Evolutionary conservation across 2,797 vertebrate species (phyloP), one percentile per base, ranked within the genome.

Genomic region (Aselliscus stoliczkanus): DNA sequence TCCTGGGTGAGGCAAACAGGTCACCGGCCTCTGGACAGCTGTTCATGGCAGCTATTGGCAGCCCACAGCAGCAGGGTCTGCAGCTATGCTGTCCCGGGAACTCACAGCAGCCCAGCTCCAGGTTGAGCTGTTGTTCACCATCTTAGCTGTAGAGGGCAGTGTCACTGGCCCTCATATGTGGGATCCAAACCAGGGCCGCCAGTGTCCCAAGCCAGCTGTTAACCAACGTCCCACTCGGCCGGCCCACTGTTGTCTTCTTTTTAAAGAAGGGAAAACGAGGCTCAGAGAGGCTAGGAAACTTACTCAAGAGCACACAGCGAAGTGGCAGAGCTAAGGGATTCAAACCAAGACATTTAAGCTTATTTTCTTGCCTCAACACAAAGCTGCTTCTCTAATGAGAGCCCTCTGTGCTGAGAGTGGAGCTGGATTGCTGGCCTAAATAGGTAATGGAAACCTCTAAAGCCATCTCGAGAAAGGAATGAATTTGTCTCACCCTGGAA

Each of bases 331-430:
- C 62, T 42, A 67, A 73, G 5, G 34, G 29, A 83, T 87, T 93
- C 85, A 90, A 92, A 90, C 39, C 79, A 91, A 90, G 77, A 91
- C n/a, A 79, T 20, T 18, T 82, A 88, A 58, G 42, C 13, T 93
- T 15, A 75, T 90, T 85, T 90, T 87, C 80, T 81, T 94, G 70
- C 64, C 70, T 60, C 54, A 83, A 82, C 39, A 84, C n/a, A 50
- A 88, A 91, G 29, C 39, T 84, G 69, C 8, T 88, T 84, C 58
- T 87, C 69, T 92, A 82, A 39, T 27, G 9, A 95, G 31, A 92
- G 34, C 44, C 39, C 60, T 20, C 83, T 81, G 60, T 94, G 25
- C 64, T 58, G 47, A 95, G 9, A 90, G 50, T 12, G 5, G 23
- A 95, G 65, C 23, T 60, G 67, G 25, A 54, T 21, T 29, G 7